Percentiles rank a stretch among this genome's conserved stretches.
Evolutionary conservation across 2,888 invertebrate genomes (phyloP).

Genomic region (Beris morrisii): DNA sequence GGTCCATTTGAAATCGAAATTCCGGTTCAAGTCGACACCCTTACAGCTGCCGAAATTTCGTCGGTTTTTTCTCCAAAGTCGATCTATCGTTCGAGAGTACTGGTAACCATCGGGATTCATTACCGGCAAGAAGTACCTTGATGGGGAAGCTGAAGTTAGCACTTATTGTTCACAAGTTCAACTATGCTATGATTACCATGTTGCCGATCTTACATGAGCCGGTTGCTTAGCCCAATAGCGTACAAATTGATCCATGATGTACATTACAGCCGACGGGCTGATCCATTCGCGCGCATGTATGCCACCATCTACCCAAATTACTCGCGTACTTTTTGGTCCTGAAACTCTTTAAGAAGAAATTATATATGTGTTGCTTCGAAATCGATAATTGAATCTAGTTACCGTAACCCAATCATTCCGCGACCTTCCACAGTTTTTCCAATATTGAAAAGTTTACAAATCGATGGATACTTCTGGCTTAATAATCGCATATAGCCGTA

Average conservation of each 20-base stretch:
- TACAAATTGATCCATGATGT: constrained; percentile 70
- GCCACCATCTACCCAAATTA: constrained; percentile 75
- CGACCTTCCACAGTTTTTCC: constrained; percentile 74
- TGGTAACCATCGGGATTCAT: constrained; percentile 86
- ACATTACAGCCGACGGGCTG: constrained; percentile 76
- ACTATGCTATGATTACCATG: constrained; percentile 62
- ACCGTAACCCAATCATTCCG: constrained; percentile 67
- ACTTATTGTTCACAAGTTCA: not conserved
- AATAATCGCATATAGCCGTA: constrained; percentile 72
- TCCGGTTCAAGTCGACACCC: constrained; percentile 82
- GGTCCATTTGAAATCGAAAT: constrained; percentile 86
- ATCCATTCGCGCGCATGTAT: constrained; percentile 93
- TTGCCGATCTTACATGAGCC: constrained; percentile 70
- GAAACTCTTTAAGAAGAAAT: constrained; percentile 61
- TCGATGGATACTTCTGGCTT: constrained; percentile 67
- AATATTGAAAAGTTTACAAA: constrained; percentile 71
- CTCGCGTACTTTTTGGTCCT: constrained; percentile 66
- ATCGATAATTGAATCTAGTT: constrained; percentile 37
- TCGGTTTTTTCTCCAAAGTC: constrained; percentile 83
- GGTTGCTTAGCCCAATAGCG: constrained; percentile 67
- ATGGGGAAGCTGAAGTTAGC: not conserved
- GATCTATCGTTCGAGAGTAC: constrained; percentile 74
- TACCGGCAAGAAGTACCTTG: constrained; percentile 66
- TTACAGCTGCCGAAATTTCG: constrained; percentile 60
- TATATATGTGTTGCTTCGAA: not conserved